Conservation (phyloP, 2,113 vertebrate species). For the Numenius arquata region DNA sequence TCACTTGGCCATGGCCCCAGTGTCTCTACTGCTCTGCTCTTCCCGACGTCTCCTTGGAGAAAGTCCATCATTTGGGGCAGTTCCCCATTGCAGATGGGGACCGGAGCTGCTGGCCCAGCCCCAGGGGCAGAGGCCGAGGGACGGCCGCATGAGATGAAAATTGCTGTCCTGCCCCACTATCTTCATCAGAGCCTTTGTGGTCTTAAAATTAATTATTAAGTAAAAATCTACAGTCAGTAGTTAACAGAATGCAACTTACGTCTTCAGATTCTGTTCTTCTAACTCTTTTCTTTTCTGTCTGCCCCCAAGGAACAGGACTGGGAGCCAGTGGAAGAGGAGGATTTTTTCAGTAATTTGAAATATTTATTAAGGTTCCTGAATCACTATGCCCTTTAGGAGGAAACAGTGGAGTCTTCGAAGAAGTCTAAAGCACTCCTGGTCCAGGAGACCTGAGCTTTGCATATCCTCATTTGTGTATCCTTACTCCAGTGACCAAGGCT, state of each 20-base stretch:
- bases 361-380: not conserved
- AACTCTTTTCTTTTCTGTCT: not conserved
- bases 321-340: accelerated
- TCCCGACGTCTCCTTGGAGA: not conserved
- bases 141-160: not conserved
- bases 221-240: not conserved
- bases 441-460: not conserved
- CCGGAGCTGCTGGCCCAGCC: not conserved
- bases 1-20: not conserved
- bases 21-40: not conserved
- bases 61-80: not conserved
- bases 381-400: accelerated
- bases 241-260: not conserved
- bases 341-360: not conserved
- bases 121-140: not conserved
- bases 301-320: not conserved
- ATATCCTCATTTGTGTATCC: not conserved
- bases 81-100: not conserved
- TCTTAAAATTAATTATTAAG: not conserved
- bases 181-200: not conserved
- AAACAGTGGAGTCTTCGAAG: not conserved
- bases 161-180: not conserved
- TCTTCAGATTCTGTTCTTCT: not conserved
- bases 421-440: not conserved
- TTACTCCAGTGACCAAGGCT: not conserved